Conservation (phyloP, 2,113 vertebrate genomes). For the Dromaius novaehollandiae region DNA sequence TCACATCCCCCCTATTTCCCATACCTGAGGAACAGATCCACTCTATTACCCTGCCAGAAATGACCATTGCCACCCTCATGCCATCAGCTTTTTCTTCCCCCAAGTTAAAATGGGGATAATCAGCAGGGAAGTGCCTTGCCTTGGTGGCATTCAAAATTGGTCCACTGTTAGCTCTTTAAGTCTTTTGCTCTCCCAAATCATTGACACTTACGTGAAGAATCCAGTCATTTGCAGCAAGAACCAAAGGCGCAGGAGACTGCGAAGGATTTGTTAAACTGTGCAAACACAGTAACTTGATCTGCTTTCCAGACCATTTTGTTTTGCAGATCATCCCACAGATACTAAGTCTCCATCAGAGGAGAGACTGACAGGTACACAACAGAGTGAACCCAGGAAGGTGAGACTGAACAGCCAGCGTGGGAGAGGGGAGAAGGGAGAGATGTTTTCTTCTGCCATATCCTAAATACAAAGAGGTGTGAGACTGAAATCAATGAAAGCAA, state of each 20-base stretch:
- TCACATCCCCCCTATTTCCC: neutral
- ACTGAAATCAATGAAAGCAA: neutral
- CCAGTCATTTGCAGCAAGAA: neutral
- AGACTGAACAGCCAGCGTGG: fast-evolving
- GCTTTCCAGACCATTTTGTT: neutral
- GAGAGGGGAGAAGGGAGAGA: neutral
- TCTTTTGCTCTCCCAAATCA: neutral
- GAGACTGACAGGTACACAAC: neutral
- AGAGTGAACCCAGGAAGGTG: neutral
- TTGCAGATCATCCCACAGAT: neutral
- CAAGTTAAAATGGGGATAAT: neutral
- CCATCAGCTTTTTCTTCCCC: neutral
- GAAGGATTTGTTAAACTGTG: neutral
- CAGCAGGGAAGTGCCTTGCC: neutral
- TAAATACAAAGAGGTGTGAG: neutral
- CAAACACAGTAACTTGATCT: neutral
- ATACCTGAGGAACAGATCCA: neutral
- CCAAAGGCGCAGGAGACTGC: neutral
- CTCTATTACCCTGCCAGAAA: neutral
- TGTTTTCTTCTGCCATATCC: neutral
- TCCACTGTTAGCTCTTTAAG: neutral
- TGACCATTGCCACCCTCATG: fast-evolving
- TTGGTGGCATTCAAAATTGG: neutral
- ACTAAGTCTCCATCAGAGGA: neutral
- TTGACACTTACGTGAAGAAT: neutral